A percentile compares a stretch with the other conserved stretches of the same genome.
These are phyloP conservation scores for Cherax destructor DNA, from an alignment of 1,140 invertebrate genomes.

Conservation along the genomic window DNA sequence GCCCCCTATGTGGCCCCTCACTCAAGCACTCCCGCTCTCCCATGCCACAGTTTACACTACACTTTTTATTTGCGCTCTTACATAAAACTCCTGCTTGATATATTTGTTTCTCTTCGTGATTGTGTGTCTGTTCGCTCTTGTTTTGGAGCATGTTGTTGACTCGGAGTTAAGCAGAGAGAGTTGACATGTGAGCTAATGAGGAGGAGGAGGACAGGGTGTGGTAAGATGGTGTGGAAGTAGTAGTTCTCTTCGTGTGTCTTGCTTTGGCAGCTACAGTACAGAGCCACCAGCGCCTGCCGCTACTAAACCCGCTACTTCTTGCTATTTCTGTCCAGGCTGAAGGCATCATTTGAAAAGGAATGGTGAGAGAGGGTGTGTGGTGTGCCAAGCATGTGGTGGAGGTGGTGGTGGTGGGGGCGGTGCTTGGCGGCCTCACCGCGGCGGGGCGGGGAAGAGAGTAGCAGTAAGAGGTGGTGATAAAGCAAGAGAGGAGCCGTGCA, in stretches of 20 bases:
- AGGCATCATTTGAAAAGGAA: slow-evolving; percentile 40
- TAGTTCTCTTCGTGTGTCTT: slow-evolving; percentile 29
- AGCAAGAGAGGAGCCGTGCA: slow-evolving; percentile 57
- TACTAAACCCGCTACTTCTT: slow-evolving; percentile 16
- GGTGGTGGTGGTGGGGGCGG: background rate
- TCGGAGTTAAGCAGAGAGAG: slow-evolving; percentile 15
- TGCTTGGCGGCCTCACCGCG: background rate
- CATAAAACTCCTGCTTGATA: slow-evolving; percentile 41
- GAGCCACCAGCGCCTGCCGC: background rate
- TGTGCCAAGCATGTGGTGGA: slow-evolving; percentile 32
- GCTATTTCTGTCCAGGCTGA: slow-evolving; percentile 39
- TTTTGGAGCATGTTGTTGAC: slow-evolving; percentile 29
- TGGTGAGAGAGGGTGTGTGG: slow-evolving; percentile 30
- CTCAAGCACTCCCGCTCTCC: slow-evolving; percentile 36
- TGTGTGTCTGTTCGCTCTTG: slow-evolving; percentile 32
- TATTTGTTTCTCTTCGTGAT: slow-evolving; percentile 33
- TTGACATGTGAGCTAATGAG: slow-evolving; percentile 20
- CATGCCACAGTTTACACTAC: slow-evolving; percentile 38
- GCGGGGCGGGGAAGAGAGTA: background rate
- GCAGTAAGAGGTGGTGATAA: slow-evolving; percentile 44
- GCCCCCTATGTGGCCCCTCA: slow-evolving; percentile 32
- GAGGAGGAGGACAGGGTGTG: background rate
- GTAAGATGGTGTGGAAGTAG: slow-evolving; percentile 3
- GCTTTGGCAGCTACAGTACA: slow-evolving; percentile 4
- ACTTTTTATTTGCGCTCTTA: slow-evolving; percentile 36